Evolutionary conservation across 1,140 invertebrate genomes (phyloP), one percentile per base, ranked within the genome.

Genomic region (Panulirus ornatus): DNA sequence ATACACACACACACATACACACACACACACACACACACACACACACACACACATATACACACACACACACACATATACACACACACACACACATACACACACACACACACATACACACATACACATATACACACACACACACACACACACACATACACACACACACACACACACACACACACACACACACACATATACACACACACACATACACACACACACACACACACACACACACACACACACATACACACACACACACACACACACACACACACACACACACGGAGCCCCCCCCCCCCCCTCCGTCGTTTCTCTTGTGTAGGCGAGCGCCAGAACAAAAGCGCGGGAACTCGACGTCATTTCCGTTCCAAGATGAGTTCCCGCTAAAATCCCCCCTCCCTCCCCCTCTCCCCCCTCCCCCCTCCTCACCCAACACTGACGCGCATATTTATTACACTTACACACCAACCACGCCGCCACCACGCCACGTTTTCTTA

Each of bases 281-380:
- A n/a, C n/a, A n/a, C n/a, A n/a, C n/a, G n/a, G n/a, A n/a, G 83
- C 83, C 40, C 14, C 42, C 27, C 40, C 8, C 16, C 3, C 30
- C 70, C 22, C 44, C n/a, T 30, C 19, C 11, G 84, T 86, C 84
- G 84, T 86, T 86, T 76, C 71, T 76, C 84, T 75, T 47, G 51
- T 86, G 42, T 73, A 58, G 71, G 30, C 71, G 34, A 8, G 70
- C 84, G 84, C 58, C 84, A 86, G 73, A 86, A 86, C 84, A 86
- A 86, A 86, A 86, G 84, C 84, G 44, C 30, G 71, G 44, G 47
- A 76, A 58, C 84, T 86, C 70, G 84, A 58, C 71, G 84, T 86
- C 84, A 86, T 86, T 86, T 86, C 84, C 84, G 84, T 11, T 36
- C 84, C 84, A 76, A 86, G 84, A 86, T 86, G 84, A 86, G 84